A percentile compares a stretch with the other conserved stretches of the same genome.
Evolutionary conservation across 2,797 vertebrate species (phyloP).

Genomic region (Pipistrellus kuhlii): DNA sequence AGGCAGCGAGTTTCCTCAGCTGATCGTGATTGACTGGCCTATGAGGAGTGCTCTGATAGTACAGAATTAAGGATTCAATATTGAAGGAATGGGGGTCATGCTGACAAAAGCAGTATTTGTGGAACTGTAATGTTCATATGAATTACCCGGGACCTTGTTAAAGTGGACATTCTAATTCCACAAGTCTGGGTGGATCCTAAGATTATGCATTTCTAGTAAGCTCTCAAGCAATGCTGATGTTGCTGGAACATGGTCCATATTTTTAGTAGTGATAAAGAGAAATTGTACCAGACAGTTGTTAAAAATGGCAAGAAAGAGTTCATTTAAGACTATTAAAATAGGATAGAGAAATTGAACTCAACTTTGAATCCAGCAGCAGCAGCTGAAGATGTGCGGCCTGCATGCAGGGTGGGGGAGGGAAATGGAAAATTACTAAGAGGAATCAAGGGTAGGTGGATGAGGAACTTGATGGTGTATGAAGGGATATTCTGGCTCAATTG

Average conservation of each 20-base stretch:
- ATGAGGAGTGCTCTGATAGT: background rate
- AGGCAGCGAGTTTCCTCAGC: background rate
- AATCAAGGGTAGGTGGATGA: background rate
- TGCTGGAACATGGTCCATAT: background rate
- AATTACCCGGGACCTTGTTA: conserved; percentile 10
- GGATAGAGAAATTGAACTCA: background rate
- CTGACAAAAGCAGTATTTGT: background rate
- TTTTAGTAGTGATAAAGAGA: conserved; percentile 30
- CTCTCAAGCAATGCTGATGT: background rate
- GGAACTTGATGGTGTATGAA: background rate
- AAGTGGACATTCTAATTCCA: conserved; percentile 5
- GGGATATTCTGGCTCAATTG: background rate
- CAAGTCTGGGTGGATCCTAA: background rate
- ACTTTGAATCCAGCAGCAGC: background rate
- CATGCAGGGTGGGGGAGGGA: background rate
- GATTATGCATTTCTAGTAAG: background rate
- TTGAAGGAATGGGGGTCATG: background rate
- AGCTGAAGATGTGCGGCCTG: background rate
- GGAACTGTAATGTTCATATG: background rate
- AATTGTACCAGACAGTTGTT: background rate
- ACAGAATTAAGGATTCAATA: background rate
- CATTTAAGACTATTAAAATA: background rate
- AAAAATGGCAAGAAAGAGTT: conserved; percentile 29
- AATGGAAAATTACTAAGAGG: background rate
- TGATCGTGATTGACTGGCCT: background rate